These are phyloP conservation scores for Azorinus chamasolen DNA, from an alignment of 2,888 invertebrate species.

Conservation along the genomic window DNA sequence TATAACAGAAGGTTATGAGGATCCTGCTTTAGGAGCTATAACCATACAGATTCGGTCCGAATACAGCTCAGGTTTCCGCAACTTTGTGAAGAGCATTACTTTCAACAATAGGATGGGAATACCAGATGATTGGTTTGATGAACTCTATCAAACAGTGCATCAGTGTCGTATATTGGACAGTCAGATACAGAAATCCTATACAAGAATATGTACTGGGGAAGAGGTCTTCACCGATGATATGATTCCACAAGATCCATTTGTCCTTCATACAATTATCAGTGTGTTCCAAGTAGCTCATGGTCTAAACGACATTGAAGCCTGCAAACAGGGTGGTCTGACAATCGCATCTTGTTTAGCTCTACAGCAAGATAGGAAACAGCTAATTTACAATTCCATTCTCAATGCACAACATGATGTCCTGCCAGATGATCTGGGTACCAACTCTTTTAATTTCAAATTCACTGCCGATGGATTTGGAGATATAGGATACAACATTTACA, in stretches of 20 bases:
- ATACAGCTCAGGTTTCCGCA: conserved; percentile 78
- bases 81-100: conserved; percentile 80
- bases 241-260: conserved; percentile 81
- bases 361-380: conserved; percentile 76
- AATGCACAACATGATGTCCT: conserved; percentile 75
- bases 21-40: conserved; percentile 81
- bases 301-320: conserved; percentile 79
- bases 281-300: conserved; percentile 84
- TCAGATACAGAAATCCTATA: conserved; percentile 73
- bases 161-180: conserved; percentile 83
- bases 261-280: conserved; percentile 84
- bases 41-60: conserved; percentile 79
- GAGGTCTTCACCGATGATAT: conserved; percentile 77
- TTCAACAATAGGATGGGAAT: conserved; percentile 82
- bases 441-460: conserved; percentile 84
- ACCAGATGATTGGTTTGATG: conserved; percentile 86
- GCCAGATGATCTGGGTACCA: conserved; percentile 76
- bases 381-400: conserved; percentile 75
- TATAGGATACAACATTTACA: conserved; percentile 85
- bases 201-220: conserved; percentile 77
- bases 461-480: conserved; percentile 85
- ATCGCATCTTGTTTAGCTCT: conserved; percentile 76
- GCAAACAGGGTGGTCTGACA: conserved; percentile 65
- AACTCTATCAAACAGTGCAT: conserved; percentile 85
- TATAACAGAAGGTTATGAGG: conserved; percentile 76